These are phyloP conservation scores for Pantherophis alleghaniensis DNA, from an alignment of 2,797 vertebrate species.

Conservation along the genomic window DNA sequence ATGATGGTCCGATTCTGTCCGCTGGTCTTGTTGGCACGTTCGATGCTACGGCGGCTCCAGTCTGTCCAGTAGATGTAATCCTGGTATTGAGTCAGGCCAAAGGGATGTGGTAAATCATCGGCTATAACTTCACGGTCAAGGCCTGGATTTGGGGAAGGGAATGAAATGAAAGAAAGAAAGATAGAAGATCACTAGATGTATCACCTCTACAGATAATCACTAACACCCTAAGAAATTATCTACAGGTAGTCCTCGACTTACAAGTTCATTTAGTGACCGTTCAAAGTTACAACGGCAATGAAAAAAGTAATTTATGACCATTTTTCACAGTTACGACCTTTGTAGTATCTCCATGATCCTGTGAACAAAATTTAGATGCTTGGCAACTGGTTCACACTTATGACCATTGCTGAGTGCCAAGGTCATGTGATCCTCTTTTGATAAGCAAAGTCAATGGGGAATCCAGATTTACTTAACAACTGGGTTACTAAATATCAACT, in stretches of 20 bases:
- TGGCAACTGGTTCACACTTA: no score
- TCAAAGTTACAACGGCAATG: background rate
- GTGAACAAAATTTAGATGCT: no score
- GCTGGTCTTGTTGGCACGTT: constrained; percentile 95
- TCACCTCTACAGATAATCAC: background rate
- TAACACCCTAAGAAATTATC: background rate
- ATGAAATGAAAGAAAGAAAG: constrained; percentile 8
- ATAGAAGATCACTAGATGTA: background rate
- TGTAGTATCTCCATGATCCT: no score
- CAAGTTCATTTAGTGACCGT: background rate
- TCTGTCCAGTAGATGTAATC: constrained; percentile 99
- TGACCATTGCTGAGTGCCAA: no score
- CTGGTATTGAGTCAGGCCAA: constrained; percentile 96
- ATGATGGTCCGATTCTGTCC: constrained; percentile 96
- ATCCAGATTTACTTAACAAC: no score
- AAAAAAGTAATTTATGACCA: no score
- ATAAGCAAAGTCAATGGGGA: no score
- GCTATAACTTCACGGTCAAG: constrained; percentile 94
- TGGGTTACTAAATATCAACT: no score
- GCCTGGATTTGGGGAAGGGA: constrained; percentile 70
- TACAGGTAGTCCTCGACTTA: background rate
- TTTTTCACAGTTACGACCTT: no score
- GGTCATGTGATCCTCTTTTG: no score
- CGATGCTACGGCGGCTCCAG: constrained; percentile 98
- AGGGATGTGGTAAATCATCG: constrained; percentile 94